Base-by-base conservation (phyloP, 2,113 vertebrate species). In the Chlorodrepanis virens region DNA sequence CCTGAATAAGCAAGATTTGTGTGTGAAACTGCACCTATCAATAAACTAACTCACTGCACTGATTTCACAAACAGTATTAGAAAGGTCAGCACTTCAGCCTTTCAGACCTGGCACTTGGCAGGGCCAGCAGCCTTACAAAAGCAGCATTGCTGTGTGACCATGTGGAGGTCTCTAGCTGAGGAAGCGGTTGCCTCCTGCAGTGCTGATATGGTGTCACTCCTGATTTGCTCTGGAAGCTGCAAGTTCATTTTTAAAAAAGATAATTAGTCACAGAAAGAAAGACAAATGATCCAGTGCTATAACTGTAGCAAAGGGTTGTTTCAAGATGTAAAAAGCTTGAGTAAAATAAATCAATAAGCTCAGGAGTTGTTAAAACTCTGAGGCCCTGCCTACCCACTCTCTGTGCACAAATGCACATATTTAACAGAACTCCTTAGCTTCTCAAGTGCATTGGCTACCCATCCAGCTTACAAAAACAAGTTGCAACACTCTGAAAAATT, bases 401-500 rank as follows among this genome's bases (percentile, higher is more conserved):
- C 14, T 14, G 39, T 74, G 54, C 63, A 69, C 0, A 4, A 89
- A 76, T 42, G 53, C 50, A 54, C 17, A 11, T 19, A 25, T 35
- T 65, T 56, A 79, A 76, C 49, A 88, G 20, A 90, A 64, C 27
- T 60, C 63, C 63, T 81, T 21, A 68, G 74, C 23, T 79, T 81
- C 70, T 35, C 37, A n/a, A 90, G 7, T 35, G 21, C 63, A 85
- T 9, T 63, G 84, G 39, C 54, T 45, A 74, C 35, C 57, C 5
- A 69, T 50, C 29, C 70, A 91, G 50, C 69, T 69, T 57, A 47
- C 57, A 72, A 64, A 92, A 93, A 45, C 18, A 84, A 95, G 76
- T 11, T 18, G 37, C 59, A 94, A 70, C 31, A 61, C 52, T 60
- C 54, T 81, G 47, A 65, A 92, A 92, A 94, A 78, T n/a, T 77